phyloP scores from a whole-genome alignment of 2,888 invertebrate genomes.

The Sycophila texana region DNA sequence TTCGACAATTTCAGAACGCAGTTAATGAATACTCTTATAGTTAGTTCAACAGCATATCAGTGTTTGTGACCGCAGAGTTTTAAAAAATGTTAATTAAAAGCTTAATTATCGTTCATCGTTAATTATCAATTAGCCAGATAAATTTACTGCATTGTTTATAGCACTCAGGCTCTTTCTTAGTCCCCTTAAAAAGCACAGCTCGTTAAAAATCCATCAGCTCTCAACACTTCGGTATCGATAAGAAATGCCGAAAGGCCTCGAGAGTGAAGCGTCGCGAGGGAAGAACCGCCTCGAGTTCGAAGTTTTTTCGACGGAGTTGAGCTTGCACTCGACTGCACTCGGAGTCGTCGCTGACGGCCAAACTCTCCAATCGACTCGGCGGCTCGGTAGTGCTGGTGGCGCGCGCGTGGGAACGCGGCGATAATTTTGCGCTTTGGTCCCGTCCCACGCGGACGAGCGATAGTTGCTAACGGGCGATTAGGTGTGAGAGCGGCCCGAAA shows the following conservation, averaged over 20 bases:
- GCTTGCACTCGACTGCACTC: constrained; percentile 28
- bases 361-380: constrained; percentile 14
- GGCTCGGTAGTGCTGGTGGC: not conserved
- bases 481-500: constrained; percentile 5
- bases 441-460: constrained; percentile 29
- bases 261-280: not conserved
- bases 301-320: not conserved
- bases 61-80: no score
- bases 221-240: not conserved
- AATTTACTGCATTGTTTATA: no score
- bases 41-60: no score
- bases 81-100: no score
- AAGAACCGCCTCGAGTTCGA: not conserved
- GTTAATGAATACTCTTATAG: no score
- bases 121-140: no score
- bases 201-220: no score
- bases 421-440: constrained; percentile 43
- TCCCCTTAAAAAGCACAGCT: no score
- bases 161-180: no score
- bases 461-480: constrained; percentile 33
- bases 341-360: not conserved
- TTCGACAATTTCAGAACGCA: no score
- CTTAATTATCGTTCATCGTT: no score
- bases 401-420: constrained; percentile 42
- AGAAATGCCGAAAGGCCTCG: not conserved